Base-by-base conservation (phyloP, 1,140 invertebrate genomes). In the Drosophila varians region DNA sequence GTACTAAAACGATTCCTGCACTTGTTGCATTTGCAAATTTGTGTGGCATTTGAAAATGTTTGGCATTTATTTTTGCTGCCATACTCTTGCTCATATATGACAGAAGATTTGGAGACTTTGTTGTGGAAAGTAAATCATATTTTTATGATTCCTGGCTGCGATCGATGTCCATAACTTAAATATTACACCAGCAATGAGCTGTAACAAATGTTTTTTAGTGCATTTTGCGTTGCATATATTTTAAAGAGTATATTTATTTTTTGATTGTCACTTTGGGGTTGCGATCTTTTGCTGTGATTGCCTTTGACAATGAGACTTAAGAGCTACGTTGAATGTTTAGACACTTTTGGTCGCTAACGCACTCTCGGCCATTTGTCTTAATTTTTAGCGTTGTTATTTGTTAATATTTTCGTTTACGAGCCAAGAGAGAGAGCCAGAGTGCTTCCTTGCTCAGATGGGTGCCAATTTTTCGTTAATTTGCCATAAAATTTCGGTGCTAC, bases 31-130 rank as follows among this genome's bases (percentile, higher is more conserved):
- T 46, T 43, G 28, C 28, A 8, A 54, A 69, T 70, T 69, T 64
- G 69, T 77, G 72, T 80, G 68, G 77, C 80, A 84, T 86, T 87
- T 87, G 62, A 54, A 82, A 70, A 74, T 77, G 77, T 74, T 77
- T 46, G 74, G 69, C 73, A 83, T 82, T 74, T 58, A 49, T 46
- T 46, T 49, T 51, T 40, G 19, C 26, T 16, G 12, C 16, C 23
- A 40, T 51, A 34, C 64, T 7, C 79, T 65, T 28, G 26, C 7
- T 3, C 21, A 23, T 5, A 5, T 26, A 26, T 31, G 1, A 8
- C 6, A 1, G 1, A 45, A 36, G 18, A 5, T 38, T 38, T 8
- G 16, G 36, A 4, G 36, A 11, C 31, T 16, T 25, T 46, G 9
- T 36, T 49, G 28, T 3, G 28, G 9, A 31, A 11, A 31, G 28